phyloP scores from a whole-genome alignment of 2,797 vertebrate genomes.

The Trichosurus vulpecula region DNA sequence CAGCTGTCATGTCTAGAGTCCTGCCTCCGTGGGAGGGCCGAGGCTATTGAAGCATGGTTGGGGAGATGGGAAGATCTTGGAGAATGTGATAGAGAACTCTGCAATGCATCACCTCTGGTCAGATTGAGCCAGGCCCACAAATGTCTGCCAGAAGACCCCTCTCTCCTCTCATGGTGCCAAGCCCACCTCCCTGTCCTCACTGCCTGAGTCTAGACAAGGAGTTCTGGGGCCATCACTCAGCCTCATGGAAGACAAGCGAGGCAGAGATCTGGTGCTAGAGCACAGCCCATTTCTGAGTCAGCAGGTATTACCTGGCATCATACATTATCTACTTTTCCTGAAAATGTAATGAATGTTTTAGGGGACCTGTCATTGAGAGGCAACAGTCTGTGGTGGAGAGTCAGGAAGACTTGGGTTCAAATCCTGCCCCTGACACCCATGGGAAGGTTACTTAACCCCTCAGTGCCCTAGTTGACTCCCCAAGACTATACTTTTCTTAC shows the following conservation, averaged over 20 bases:
- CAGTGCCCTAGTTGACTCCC: neutral
- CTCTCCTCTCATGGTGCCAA: rapidly evolving
- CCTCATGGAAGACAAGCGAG: neutral
- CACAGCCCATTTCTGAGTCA: neutral
- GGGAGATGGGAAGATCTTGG: neutral
- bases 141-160: rapidly evolving
- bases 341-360: neutral
- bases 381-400: neutral
- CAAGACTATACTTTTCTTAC: neutral
- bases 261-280: neutral
- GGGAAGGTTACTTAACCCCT: neutral
- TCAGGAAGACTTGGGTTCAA: neutral
- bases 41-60: neutral
- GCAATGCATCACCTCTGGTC: neutral
- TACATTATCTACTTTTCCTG: neutral
- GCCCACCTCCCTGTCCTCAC: no score
- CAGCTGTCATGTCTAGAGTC: no score
- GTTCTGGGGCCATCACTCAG: neutral
- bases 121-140: neutral
- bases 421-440: neutral
- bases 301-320: no score
- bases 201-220: neutral
- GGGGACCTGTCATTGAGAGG: neutral
- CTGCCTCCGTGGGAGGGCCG: neutral
- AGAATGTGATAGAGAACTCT: neutral